These are phyloP conservation scores for Drosophila seguyi DNA, from an alignment of 1,140 invertebrate species.

Conservation along the genomic window DNA sequence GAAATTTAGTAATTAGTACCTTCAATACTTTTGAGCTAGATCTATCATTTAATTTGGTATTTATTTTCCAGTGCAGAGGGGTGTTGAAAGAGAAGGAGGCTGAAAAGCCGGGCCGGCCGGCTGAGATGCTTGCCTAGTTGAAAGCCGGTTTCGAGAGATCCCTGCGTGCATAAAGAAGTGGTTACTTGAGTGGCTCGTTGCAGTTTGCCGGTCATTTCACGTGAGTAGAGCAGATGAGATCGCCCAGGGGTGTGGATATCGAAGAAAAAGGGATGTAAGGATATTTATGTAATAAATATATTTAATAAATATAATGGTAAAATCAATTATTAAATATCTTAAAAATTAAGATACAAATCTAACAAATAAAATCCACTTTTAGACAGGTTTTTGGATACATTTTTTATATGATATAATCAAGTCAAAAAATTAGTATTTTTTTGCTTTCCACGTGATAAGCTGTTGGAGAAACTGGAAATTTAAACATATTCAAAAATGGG, in stretches of 20 bases:
- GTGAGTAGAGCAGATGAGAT: constrained; percentile 26
- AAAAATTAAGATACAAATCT: neutral
- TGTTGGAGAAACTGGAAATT: neutral
- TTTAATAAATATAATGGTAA: neutral
- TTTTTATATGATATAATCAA: neutral
- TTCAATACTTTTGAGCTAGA: neutral
- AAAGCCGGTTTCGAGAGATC: constrained; percentile 65
- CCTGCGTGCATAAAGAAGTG: constrained; percentile 44
- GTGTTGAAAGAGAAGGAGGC: constrained; percentile 1
- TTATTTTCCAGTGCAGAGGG: constrained; percentile 5
- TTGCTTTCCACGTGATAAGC: neutral
- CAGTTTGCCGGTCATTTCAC: constrained; percentile 62
- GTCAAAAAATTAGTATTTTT: neutral
- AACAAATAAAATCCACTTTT: neutral
- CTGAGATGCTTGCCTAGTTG: constrained; percentile 48
- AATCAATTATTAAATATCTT: neutral
- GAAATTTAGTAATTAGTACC: neutral
- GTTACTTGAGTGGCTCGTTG: constrained; percentile 61
- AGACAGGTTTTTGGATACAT: neutral
- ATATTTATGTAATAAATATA: too few species aligned
- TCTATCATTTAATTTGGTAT: neutral
- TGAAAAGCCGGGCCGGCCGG: constrained; percentile 36
- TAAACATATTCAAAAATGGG: neutral
- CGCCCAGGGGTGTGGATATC: constrained; percentile 2
- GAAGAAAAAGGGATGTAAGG: neutral